Percentiles rank a stretch among this genome's conserved stretches.
phyloP scores from a whole-genome alignment of 1,140 invertebrate species.

The Ceratosolen fusciceps region DNA sequence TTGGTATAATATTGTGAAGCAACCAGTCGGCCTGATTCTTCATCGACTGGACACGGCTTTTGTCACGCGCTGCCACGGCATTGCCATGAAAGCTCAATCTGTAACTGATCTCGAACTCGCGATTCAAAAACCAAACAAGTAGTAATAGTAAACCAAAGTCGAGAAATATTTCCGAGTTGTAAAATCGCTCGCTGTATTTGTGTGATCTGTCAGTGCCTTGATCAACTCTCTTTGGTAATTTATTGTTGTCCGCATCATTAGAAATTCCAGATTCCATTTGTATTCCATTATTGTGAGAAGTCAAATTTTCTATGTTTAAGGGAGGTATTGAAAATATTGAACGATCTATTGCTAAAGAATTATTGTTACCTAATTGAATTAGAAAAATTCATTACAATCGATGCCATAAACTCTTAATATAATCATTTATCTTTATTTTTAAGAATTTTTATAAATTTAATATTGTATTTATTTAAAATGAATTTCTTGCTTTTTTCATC shows the following conservation, averaged over 20 bases:
- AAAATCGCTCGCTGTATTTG: slow-evolving; percentile 68
- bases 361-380: slow-evolving; percentile 1
- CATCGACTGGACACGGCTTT: slow-evolving; percentile 86
- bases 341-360: slow-evolving; percentile 25
- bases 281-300: neutral
- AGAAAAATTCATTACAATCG: neutral
- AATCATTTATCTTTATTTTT: neutral
- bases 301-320: neutral
- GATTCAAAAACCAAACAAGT: slow-evolving; percentile 91
- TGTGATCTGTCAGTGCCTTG: slow-evolving; percentile 27
- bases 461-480: too few relatives aligned
- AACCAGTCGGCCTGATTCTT: slow-evolving; percentile 97
- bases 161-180: slow-evolving; percentile 84
- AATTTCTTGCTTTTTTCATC: too few relatives aligned
- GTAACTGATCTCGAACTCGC: slow-evolving; percentile 96
- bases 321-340: slow-evolving; percentile 32
- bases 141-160: slow-evolving; percentile 85
- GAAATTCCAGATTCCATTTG: neutral
- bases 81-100: slow-evolving; percentile 94
- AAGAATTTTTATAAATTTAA: neutral
- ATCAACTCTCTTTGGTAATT: neutral
- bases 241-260: neutral
- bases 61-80: slow-evolving; percentile 88
- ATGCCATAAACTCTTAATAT: neutral
- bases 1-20: slow-evolving; percentile 95